A percentile compares a stretch with the other conserved stretches of the same genome.
phyloP scores from a whole-genome alignment of 2,113 vertebrate genomes.

The Tympanuchus pallidicinctus region DNA sequence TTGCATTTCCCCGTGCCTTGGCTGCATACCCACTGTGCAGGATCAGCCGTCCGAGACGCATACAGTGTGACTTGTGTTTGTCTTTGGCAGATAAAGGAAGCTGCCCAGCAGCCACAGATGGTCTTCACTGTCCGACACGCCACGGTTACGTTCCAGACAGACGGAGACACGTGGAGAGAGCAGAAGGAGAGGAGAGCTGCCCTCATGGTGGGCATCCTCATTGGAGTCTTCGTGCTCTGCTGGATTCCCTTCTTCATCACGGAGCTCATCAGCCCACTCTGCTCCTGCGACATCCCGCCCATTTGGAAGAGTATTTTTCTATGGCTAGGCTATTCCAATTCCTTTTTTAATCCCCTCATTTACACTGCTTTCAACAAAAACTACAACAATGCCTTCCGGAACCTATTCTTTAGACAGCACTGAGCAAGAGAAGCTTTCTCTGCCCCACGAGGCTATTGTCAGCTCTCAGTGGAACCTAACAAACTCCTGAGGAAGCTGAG shows the following conservation, averaged over 20 bases:
- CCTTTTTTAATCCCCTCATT: slow-evolving; percentile 97
- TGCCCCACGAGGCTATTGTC: not conserved
- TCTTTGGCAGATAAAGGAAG: slow-evolving; percentile 85
- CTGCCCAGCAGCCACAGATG: slow-evolving; percentile 86
- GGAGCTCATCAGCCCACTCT: slow-evolving; percentile 91
- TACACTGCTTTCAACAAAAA: slow-evolving; percentile 98
- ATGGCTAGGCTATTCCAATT: slow-evolving; percentile 98
- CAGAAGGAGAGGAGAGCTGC: slow-evolving; percentile 95
- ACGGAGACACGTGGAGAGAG: slow-evolving; percentile 91
- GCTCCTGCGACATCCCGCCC: slow-evolving; percentile 89
- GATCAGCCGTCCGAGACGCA: not conserved
- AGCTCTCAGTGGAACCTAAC: not conserved
- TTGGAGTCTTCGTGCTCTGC: slow-evolving; percentile 94
- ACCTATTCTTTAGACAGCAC: slow-evolving; percentile 89
- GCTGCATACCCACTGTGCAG: not conserved
- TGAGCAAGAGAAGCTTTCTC: slow-evolving; percentile 55
- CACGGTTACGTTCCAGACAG: slow-evolving; percentile 91
- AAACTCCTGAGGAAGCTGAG: not conserved
- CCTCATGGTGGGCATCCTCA: slow-evolving; percentile 95
- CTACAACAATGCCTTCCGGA: slow-evolving; percentile 95
- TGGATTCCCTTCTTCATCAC: slow-evolving; percentile 98
- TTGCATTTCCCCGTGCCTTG: not conserved
- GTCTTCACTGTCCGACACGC: slow-evolving; percentile 88
- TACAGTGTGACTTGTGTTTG: not conserved
- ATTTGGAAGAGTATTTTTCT: slow-evolving; percentile 97